Conservation (phyloP, 2,888 invertebrate genomes). For the Heliconius cydno region DNA sequence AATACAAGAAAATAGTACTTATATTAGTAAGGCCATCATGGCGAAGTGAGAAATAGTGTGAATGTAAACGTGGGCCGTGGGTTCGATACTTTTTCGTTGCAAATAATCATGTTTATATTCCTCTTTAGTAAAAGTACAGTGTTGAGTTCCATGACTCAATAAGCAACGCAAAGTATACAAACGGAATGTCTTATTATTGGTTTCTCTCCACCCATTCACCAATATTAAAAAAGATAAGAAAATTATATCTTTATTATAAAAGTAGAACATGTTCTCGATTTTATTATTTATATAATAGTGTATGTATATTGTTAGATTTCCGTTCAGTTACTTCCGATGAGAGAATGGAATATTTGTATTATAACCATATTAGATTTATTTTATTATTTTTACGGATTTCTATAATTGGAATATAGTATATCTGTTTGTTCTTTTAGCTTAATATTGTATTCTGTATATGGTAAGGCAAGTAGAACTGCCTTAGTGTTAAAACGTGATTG, state of each 20-base stretch:
- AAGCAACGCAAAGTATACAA: no score
- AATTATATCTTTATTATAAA: not conserved
- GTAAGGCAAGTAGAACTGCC: no score
- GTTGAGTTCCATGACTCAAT: no score
- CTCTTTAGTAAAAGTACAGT: no score
- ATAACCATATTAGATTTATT: not conserved
- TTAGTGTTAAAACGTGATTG: no score
- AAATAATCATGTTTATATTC: no score
- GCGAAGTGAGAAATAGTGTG: not conserved
- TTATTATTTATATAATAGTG: not conserved
- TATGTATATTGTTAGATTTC: not conserved
- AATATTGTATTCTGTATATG: no score
- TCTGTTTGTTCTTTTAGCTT: no score
- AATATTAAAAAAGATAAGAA: not conserved
- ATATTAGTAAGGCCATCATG: not conserved
- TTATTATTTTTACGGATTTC: not conserved
- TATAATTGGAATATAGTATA: no score
- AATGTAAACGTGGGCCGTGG: not conserved
- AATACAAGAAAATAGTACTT: conserved; percentile 22
- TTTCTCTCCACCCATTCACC: no score
- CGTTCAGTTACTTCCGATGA: not conserved
- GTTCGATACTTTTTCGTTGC: not conserved
- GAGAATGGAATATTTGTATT: not conserved
- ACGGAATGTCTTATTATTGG: no score
- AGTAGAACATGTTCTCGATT: not conserved